Conservation (phyloP, 2,113 vertebrate species). For the Eudyptes chrysolophus region DNA sequence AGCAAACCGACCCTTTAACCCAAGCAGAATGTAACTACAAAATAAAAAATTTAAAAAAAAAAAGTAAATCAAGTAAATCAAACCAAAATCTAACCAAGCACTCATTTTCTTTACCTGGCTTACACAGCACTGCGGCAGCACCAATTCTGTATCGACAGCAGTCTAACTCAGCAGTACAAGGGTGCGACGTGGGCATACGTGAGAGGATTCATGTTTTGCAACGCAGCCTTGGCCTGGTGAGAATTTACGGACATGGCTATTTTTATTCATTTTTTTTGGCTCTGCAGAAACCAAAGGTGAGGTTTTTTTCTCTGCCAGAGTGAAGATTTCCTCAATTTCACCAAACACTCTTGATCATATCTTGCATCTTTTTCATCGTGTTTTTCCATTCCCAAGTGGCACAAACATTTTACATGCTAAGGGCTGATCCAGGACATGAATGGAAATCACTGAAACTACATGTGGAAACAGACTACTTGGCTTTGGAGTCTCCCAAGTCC, state of each 20-base stretch:
- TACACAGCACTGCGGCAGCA: accelerated
- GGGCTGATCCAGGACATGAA: neutral
- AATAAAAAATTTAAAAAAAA: neutral
- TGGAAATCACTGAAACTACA: neutral
- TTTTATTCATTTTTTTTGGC: neutral
- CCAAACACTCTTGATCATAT: neutral
- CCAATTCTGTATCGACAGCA: too few species aligned
- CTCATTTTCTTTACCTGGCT: neutral
- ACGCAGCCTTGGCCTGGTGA: neutral
- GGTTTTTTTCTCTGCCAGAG: neutral
- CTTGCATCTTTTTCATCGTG: accelerated
- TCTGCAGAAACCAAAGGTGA: neutral
- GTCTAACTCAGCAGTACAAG: neutral
- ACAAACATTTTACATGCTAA: neutral
- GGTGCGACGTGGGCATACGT: accelerated
- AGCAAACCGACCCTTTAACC: neutral
- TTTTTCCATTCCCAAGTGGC: neutral
- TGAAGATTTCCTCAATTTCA: constrained; percentile 19
- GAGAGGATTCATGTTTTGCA: neutral
- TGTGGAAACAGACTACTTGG: neutral
- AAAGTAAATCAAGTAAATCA: neutral
- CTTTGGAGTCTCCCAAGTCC: neutral
- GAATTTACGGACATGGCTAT: neutral
- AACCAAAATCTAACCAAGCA: neutral
- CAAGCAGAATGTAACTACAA: neutral